phyloP scores from a whole-genome alignment of 2,797 vertebrate genomes.

The Muraenolepis orangiensis region DNA sequence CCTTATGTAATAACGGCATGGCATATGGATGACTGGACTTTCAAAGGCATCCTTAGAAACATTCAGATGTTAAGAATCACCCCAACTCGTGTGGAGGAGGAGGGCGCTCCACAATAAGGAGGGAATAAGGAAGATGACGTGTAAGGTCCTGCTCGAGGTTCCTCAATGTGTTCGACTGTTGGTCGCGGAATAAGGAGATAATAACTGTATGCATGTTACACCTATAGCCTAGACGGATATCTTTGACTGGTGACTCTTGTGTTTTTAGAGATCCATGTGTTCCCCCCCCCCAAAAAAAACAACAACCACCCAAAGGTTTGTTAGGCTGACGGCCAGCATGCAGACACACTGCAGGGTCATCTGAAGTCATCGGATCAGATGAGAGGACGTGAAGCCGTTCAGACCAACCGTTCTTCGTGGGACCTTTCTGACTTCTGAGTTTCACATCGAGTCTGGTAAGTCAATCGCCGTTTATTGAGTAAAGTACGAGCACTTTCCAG shows the following conservation, averaged over 20 bases:
- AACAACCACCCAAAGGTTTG: too few relatives aligned
- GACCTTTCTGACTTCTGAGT: not conserved
- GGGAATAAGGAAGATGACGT: not conserved
- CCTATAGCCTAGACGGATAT: too few relatives aligned
- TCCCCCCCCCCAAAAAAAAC: too few relatives aligned
- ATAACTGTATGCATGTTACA: not conserved
- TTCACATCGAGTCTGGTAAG: not conserved
- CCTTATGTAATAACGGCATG: not conserved
- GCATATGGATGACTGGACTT: not conserved
- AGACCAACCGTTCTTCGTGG: not conserved
- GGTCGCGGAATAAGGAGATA: not conserved
- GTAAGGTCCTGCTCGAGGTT: too few relatives aligned
- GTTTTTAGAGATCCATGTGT: not conserved
- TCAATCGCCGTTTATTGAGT: not conserved
- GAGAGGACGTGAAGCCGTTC: not conserved
- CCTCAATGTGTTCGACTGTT: too few relatives aligned
- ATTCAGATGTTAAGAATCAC: not conserved
- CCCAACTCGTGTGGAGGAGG: not conserved
- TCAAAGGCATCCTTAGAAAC: not conserved
- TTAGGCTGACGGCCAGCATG: not conserved
- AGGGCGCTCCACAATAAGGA: not conserved
- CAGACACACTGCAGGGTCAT: not conserved
- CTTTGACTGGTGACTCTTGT: too few relatives aligned
- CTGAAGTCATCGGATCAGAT: not conserved
- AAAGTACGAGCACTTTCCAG: not conserved